Base-by-base conservation (phyloP, 2,888 invertebrate species). In the Polietes domitor region DNA sequence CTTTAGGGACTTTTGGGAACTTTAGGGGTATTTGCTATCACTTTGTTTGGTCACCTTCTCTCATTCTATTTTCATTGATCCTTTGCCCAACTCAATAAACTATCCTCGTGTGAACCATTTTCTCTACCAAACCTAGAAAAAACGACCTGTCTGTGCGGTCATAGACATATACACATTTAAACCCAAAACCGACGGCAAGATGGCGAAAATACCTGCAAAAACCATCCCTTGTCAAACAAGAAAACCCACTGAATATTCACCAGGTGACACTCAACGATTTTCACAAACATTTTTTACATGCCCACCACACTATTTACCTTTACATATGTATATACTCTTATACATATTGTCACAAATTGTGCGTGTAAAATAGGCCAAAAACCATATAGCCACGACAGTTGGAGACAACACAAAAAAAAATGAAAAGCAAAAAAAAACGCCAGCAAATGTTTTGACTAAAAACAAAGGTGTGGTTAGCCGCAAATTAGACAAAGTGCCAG, bases 401-500 rank as follows among this genome's bases (percentile, higher is more conserved):
- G n/a, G 47, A 9, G n/a, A 5, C 12, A 9, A 9, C n/a, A n/a
- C n/a, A n/a, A n/a, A n/a, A n/a, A n/a, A n/a, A n/a, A n/a, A n/a
- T 47, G 19, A 55, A 5, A 12, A 28, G 1, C 6, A 26, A 41
- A 63, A 71, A 0, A 74, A 17, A 43, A 61, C n/a, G n/a, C n/a
- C n/a, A 4, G 19, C 43, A 71, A 28, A 28, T 70, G 3, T 74
- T 53, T 55, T 47, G 7, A 37, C 41, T 19, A 43, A 72, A 32
- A n/a, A 72, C 65, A 41, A 37, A 72, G 82, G 82, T 75, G 82
- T 68, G 79, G 82, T 79, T 73, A 61, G 47, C 75, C 79, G 75
- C 55, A 82, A 79, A 73, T 75, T 77, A 78, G 50, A 19, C 61
- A 78, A 71, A 78, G 41, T 75, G 28, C 53, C 68, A 17, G 53